A percentile compares a stretch with the other conserved stretches of the same genome.
Conservation (phyloP, 2,113 vertebrate species). For the Mus spicilegus region DNA sequence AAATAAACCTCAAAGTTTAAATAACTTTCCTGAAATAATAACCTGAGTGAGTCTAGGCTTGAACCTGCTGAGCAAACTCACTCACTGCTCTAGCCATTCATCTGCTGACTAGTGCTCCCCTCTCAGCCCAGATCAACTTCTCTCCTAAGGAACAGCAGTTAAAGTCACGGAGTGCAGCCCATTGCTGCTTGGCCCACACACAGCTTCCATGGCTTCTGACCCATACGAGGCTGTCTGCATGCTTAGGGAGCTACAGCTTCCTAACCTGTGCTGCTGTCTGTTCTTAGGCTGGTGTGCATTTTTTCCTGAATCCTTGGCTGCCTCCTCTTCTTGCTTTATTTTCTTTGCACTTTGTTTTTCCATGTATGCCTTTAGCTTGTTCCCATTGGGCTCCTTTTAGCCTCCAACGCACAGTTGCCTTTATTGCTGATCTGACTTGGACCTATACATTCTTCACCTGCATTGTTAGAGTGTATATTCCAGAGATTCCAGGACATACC, state of each 20-base stretch:
- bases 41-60: background rate
- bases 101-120: background rate
- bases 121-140: background rate
- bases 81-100: accelerated
- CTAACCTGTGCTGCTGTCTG: background rate
- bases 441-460: background rate
- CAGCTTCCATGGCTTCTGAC: background rate
- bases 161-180: background rate
- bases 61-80: background rate
- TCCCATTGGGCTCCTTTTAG: background rate
- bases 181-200: background rate
- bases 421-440: background rate
- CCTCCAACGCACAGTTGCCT: background rate
- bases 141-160: background rate
- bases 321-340: background rate
- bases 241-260: background rate
- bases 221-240: background rate
- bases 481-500: background rate
- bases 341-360: background rate
- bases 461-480: background rate
- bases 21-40: background rate
- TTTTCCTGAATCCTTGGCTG: background rate
- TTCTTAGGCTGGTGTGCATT: background rate
- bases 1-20: background rate
- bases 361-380: background rate